A percentile compares a stretch with the other conserved stretches of the same genome.
phyloP scores from a whole-genome alignment of 1,140 invertebrate species.

The Papilio dardanus region DNA sequence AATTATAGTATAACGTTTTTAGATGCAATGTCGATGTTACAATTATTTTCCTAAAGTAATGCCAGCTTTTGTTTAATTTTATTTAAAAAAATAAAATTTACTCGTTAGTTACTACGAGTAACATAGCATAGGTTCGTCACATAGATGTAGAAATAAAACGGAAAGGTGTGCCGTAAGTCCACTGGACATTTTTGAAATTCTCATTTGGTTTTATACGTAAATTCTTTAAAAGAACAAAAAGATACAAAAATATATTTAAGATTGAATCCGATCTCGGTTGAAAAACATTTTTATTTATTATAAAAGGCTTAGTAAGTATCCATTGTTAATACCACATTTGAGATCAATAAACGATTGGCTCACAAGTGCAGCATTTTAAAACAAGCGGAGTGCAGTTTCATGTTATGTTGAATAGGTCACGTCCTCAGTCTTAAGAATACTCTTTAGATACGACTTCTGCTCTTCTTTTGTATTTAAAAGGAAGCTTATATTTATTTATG shows the following conservation, averaged over 20 bases:
- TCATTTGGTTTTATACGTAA: too few relatives aligned
- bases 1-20: too few relatives aligned
- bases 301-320: neutral
- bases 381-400: constrained; percentile 16
- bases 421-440: constrained; percentile 2
- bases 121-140: too few relatives aligned
- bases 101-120: too few relatives aligned
- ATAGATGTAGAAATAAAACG: too few relatives aligned
- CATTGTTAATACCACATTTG: neutral
- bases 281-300: neutral
- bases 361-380: constrained; percentile 18
- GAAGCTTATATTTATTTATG: constrained; percentile 11
- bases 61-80: too few relatives aligned
- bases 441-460: neutral
- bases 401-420: constrained; percentile 26
- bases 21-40: too few relatives aligned
- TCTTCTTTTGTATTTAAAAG: constrained; percentile 13
- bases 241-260: neutral
- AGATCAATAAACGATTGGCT: constrained; percentile 19
- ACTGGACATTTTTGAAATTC: too few relatives aligned
- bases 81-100: too few relatives aligned
- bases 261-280: neutral
- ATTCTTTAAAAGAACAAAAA: neutral
- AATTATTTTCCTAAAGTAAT: too few relatives aligned
- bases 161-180: too few relatives aligned